Base-by-base conservation (phyloP, 1,140 invertebrate species). In the Cotesia glomerata region DNA sequence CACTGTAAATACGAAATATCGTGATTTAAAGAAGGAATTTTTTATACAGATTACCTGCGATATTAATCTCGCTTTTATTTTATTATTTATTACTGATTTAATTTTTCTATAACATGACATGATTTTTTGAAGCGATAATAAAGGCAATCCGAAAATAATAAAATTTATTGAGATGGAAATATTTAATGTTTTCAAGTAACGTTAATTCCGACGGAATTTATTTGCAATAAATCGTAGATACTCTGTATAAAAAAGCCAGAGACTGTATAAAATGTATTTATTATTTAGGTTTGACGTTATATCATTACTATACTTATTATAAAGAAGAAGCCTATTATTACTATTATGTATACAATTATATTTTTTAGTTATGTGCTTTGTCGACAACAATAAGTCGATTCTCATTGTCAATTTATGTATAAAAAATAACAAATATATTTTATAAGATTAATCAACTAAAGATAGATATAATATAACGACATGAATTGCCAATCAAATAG, bases 221-320 rank as follows among this genome's bases (percentile, higher is more conserved):
- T 11, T 49, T 26, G 58, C 18, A 11, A 59, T 63, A 78, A 76
- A 77, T 79, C 76, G 76, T 71, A 81, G 79, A 82, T 78, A 85
- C 84, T 87, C 83, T 85, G 82, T 81, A 85, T 84, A 78, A 83
- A 84, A 79, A 78, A 82, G 80, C 84, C 81, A 26, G 76, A 78
- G 81, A 86, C 80, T 86, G 85, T 86, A 86, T 85, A 86, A 86
- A 87, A 85, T 86, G 84, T 86, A 87, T 86, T 86, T 87, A 86
- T 86, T 86, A 84, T 86, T 86, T 87, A 85, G 84, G 82, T 87
- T 87, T 79, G 82, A 86, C 82, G 82, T 45, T 45, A 84, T 81
- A 82, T 26, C 77, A 78, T 84, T 80, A 54, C 52, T 54, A 16
- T 54, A 54, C 39, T 84, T 84, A 86, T 80, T 36, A 51, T 36